Percentiles rank a stretch among this genome's conserved stretches.
phyloP scores from a whole-genome alignment of 2,113 vertebrate genomes.

The Xerus inauris region DNA sequence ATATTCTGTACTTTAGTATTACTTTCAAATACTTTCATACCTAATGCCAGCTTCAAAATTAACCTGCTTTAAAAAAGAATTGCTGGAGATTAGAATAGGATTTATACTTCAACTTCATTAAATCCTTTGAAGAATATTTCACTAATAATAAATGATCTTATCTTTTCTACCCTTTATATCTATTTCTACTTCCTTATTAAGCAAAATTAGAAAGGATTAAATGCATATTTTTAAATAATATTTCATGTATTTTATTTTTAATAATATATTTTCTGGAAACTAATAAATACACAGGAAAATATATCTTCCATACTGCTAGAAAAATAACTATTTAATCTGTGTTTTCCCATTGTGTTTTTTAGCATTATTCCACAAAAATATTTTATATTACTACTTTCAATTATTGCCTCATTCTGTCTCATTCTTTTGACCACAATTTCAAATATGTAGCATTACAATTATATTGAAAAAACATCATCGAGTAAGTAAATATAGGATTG shows the following conservation, averaged over 20 bases:
- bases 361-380: neutral
- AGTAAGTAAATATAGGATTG: neutral
- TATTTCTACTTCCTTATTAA: neutral
- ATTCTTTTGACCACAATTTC: neutral
- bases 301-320: neutral
- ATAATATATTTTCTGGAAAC: neutral
- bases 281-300: neutral
- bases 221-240: neutral
- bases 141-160: neutral
- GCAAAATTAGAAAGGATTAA: neutral
- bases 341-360: neutral
- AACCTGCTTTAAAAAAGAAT: neutral
- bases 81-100: neutral
- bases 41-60: neutral
- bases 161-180: neutral
- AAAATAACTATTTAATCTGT: neutral
- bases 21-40: conserved; percentile 3
- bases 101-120: neutral
- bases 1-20: neutral
- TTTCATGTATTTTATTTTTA: neutral
- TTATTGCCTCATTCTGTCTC: neutral
- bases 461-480: neutral
- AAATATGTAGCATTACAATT: neutral
- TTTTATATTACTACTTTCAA: neutral
- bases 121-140: neutral